Evolutionary conservation across 2,797 vertebrate genomes (phyloP).

Genomic region (Gambelia wislizenii): DNA sequence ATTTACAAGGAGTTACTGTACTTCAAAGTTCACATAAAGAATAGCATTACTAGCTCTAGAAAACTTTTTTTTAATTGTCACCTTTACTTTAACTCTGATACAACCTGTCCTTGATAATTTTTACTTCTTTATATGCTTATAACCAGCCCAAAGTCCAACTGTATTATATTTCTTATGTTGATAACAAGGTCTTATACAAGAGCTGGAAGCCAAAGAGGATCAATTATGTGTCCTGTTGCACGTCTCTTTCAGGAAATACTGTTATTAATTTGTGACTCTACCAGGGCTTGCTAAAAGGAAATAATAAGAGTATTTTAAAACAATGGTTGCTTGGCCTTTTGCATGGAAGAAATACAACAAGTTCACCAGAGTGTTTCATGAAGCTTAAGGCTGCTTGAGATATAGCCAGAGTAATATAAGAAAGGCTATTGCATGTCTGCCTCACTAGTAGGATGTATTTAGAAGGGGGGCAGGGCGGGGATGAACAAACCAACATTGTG

Average conservation of each 20-base stretch:
- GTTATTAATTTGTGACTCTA: slow-evolving; percentile 40
- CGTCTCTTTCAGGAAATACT: slow-evolving; percentile 63
- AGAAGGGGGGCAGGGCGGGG: not conserved
- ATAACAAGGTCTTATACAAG: slow-evolving; percentile 45
- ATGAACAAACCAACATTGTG: not conserved
- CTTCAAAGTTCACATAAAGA: not conserved
- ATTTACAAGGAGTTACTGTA: not conserved
- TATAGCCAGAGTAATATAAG: not conserved
- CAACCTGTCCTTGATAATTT: not conserved
- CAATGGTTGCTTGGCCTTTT: slow-evolving; percentile 25
- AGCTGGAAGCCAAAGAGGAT: slow-evolving; percentile 46
- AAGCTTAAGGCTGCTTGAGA: slow-evolving; percentile 12
- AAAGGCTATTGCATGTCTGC: not conserved
- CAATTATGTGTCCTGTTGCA: slow-evolving; percentile 36
- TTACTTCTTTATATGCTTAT: not conserved
- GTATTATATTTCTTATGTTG: slow-evolving; percentile 15
- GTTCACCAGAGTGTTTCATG: not conserved
- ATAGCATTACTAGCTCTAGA: not conserved
- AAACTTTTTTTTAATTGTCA: not conserved
- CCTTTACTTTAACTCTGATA: not conserved
- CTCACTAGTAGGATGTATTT: not conserved
- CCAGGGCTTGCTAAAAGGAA: slow-evolving; percentile 26
- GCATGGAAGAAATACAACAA: not conserved
- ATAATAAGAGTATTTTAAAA: slow-evolving; percentile 37
- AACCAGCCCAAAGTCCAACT: not conserved